These are phyloP conservation scores for Chaetops frenatus DNA, from an alignment of 2,113 vertebrate genomes.

Conservation along the genomic window DNA sequence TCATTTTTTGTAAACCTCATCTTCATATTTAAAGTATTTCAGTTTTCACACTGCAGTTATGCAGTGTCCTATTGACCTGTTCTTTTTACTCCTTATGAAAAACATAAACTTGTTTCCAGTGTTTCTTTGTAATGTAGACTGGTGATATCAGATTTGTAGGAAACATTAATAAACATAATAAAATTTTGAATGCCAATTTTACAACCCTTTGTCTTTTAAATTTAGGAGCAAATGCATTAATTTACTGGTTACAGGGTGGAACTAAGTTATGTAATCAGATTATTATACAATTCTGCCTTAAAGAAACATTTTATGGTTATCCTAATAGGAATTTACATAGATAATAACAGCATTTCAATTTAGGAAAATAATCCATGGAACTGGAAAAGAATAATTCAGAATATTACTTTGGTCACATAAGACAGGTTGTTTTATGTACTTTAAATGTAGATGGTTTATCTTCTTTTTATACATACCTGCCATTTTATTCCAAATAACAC, in stretches of 20 bases:
- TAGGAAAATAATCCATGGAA: background rate
- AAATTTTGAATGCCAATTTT: background rate
- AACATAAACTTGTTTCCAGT: background rate
- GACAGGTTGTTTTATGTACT: background rate
- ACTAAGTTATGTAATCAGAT: constrained; percentile 12
- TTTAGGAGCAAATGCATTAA: background rate
- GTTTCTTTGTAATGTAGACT: background rate
- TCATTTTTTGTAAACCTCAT: background rate
- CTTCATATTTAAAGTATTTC: background rate
- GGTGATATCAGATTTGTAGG: background rate
- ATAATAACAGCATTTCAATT: background rate
- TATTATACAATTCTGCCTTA: background rate
- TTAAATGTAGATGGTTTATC: background rate
- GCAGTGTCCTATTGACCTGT: background rate
- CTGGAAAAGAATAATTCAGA: background rate
- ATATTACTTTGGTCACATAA: background rate
- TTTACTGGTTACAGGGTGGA: background rate
- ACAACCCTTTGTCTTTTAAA: background rate
- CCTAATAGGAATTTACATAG: background rate
- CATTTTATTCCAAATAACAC: background rate
- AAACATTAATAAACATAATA: background rate
- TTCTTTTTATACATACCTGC: background rate
- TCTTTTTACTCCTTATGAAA: background rate
- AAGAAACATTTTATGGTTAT: background rate
- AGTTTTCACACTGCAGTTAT: background rate